Evolutionary conservation across 2,888 invertebrate genomes (phyloP).

Genomic region (Lasioglossum lativentre): DNA sequence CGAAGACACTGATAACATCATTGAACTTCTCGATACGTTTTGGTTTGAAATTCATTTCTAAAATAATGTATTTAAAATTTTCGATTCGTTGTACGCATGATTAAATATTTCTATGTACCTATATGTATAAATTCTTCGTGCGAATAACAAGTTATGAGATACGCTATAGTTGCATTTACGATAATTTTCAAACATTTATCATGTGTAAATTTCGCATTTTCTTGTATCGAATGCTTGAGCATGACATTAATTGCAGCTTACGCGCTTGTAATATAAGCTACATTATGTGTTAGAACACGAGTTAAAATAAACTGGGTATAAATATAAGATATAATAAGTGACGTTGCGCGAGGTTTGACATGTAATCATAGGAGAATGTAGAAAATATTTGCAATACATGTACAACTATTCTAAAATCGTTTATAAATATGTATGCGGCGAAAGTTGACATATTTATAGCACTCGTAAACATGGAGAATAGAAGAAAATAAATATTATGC

Average conservation of each 20-base stretch:
- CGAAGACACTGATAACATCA: neutral
- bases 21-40: neutral
- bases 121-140: neutral
- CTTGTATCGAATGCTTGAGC: constrained; percentile 24
- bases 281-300: constrained; percentile 24
- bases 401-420: neutral
- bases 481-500: neutral
- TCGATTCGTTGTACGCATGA: neutral
- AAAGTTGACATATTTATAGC: neutral
- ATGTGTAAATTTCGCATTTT: constrained; percentile 33
- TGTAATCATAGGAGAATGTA: neutral
- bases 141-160: constrained; percentile 20
- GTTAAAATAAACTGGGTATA: constrained; percentile 31
- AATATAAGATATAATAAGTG: constrained; percentile 25
- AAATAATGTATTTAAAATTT: neutral
- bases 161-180: constrained; percentile 22
- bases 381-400: neutral
- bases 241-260: constrained; percentile 43
- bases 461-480: neutral
- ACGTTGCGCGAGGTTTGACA: neutral
- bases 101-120: neutral
- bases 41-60: neutral
- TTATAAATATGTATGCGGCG: neutral
- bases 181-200: constrained; percentile 25
- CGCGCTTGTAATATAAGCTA: constrained; percentile 37